phyloP scores from a whole-genome alignment of 2,797 vertebrate species.

The Sebastes hubbsi region DNA sequence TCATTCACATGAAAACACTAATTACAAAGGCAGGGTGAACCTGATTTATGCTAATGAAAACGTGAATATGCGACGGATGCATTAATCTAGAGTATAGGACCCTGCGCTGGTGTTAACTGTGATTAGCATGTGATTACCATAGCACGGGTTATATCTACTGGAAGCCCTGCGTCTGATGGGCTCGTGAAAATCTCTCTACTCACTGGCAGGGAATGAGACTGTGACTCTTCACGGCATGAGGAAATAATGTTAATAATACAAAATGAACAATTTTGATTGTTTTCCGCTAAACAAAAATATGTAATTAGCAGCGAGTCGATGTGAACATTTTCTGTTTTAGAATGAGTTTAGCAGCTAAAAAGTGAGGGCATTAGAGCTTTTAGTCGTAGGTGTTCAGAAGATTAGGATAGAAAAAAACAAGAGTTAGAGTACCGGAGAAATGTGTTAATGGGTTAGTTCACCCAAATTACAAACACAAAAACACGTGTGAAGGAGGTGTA shows the following conservation, averaged over 20 bases:
- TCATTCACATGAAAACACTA: slow-evolving; percentile 84
- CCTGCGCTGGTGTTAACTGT: slow-evolving; percentile 81
- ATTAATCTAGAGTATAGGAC: slow-evolving; percentile 84
- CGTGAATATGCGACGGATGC: slow-evolving; percentile 82
- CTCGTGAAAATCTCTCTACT: slow-evolving; percentile 60
- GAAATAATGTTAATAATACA: slow-evolving; percentile 69
- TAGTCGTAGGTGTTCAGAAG: background rate
- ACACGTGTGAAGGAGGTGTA: background rate
- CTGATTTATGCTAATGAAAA: slow-evolving; percentile 84
- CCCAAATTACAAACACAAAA: background rate
- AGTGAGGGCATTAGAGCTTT: background rate
- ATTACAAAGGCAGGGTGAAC: slow-evolving; percentile 83
- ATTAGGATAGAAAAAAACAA: background rate
- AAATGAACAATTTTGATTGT: slow-evolving; percentile 75
- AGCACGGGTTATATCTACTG: slow-evolving; percentile 75
- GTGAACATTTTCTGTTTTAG: slow-evolving; percentile 15
- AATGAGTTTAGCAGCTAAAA: background rate
- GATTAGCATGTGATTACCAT: slow-evolving; percentile 85
- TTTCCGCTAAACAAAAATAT: slow-evolving; percentile 69
- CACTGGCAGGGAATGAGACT: slow-evolving; percentile 60
- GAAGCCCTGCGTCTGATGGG: slow-evolving; percentile 65
- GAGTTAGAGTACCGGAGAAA: background rate
- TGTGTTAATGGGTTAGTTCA: background rate
- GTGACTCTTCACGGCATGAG: slow-evolving; percentile 58
- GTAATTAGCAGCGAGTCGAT: slow-evolving; percentile 32